Percentiles rank a stretch among this genome's conserved stretches.
phyloP scores from a whole-genome alignment of 2,888 invertebrate species.

The Neoitamus cyanurus region DNA sequence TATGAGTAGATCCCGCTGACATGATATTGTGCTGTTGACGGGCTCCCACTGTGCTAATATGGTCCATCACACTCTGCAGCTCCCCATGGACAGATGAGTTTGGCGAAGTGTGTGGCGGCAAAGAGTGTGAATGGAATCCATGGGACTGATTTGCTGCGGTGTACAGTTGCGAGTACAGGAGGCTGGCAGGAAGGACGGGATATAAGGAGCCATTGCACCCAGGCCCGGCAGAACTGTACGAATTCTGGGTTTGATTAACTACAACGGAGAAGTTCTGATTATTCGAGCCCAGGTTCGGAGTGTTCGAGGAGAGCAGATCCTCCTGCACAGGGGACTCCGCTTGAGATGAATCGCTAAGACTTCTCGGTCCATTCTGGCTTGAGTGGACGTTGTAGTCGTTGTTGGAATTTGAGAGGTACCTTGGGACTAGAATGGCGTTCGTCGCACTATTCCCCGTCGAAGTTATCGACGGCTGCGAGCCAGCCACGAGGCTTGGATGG shows the following conservation, averaged over 20 bases:
- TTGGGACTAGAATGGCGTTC: constrained; percentile 72
- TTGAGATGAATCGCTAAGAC: constrained; percentile 84
- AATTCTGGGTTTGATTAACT: constrained; percentile 69
- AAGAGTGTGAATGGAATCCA: constrained; percentile 77
- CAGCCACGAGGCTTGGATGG: constrained; percentile 66
- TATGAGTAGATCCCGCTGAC: constrained; percentile 62
- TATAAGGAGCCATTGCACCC: constrained; percentile 80
- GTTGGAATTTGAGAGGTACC: constrained; percentile 71
- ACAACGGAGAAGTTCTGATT: constrained; percentile 67
- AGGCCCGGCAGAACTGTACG: constrained; percentile 67
- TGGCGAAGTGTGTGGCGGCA: constrained; percentile 73
- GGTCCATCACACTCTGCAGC: constrained; percentile 81
- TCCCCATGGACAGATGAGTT: constrained; percentile 74
- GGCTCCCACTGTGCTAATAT: constrained; percentile 75
- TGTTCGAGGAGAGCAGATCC: constrained; percentile 76
- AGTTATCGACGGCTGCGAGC: constrained; percentile 67
- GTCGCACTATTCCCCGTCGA: constrained; percentile 62
- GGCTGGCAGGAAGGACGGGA: constrained; percentile 82
- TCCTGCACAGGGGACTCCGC: constrained; percentile 87
- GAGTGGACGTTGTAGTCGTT: constrained; percentile 73
- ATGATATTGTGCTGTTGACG: constrained; percentile 68
- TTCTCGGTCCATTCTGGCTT: constrained; percentile 76
- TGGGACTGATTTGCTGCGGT: constrained; percentile 82
- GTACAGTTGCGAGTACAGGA: constrained; percentile 85
- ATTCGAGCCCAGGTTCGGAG: constrained; percentile 70